These are phyloP conservation scores for Bujurquina vittata DNA, from an alignment of 2,113 vertebrate genomes.

Conservation along the genomic window DNA sequence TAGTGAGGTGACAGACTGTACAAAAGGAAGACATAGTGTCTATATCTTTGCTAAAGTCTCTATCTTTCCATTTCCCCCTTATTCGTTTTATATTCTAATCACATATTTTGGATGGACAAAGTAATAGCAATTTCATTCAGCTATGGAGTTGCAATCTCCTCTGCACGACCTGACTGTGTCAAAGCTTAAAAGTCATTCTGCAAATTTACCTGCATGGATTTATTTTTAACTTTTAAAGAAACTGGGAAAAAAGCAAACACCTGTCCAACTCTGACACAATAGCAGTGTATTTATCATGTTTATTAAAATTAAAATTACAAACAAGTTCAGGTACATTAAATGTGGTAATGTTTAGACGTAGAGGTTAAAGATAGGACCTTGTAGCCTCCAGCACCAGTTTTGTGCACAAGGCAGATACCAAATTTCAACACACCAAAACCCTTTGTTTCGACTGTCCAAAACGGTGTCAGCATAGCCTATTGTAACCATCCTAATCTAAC, in stretches of 20 bases:
- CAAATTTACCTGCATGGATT: neutral
- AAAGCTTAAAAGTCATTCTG: neutral
- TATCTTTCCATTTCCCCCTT: neutral
- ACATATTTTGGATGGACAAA: neutral
- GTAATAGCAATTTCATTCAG: constrained; percentile 6
- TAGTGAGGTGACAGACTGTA: neutral
- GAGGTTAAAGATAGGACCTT: neutral
- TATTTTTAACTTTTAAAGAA: neutral
- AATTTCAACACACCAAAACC: constrained; percentile 61
- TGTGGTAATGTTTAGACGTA: neutral
- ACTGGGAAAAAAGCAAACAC: neutral
- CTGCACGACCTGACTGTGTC: neutral
- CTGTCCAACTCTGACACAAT: neutral
- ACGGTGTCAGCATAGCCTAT: constrained; percentile 73
- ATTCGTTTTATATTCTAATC: constrained; percentile 12
- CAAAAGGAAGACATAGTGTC: neutral
- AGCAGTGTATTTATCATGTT: neutral
- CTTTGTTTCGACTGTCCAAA: constrained; percentile 62
- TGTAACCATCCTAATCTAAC: constrained; percentile 76
- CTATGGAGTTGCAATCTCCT: neutral
- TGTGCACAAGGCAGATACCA: neutral
- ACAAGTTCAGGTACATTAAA: neutral
- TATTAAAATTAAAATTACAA: neutral
- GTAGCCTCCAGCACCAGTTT: neutral
- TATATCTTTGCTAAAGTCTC: neutral